Evolutionary conservation across 2,888 invertebrate genomes (phyloP), one percentile per base, ranked within the genome.

Genomic region (Hypercompe scribonia): DNA sequence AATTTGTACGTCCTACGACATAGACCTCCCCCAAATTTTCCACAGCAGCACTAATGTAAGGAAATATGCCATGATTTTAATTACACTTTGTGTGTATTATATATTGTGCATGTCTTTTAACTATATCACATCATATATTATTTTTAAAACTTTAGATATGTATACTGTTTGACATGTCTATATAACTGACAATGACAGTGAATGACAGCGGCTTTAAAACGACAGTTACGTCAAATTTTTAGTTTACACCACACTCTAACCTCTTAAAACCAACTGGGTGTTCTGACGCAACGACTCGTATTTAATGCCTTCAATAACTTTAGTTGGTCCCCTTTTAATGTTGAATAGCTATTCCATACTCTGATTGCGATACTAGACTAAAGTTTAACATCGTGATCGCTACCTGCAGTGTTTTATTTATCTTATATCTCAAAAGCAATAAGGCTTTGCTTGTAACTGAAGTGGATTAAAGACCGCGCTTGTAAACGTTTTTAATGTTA

Each of bases 281-380:
- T 86, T 86, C 87, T 85, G 76, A 81, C 76, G 87, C 84, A 85
- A 83, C 80, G 69, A 76, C 77, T 74, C 75, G 75, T 81, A 84
- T 75, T 78, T 85, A 86, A 86, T 86, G 79, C 75, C 75, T 76
- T 80, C 84, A 85, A 88, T 87, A 88, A 86, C 79, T 87, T 85
- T 79, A 82, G 80, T 82, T 83, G 73, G 79, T 72, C 82, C 75
- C 79, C 78, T 81, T 86, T 84, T 88, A 86, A 85, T 87, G 84
- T 80, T 76, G 86, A 82, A 75, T 75, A 81, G 77, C 85, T 81
- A 81, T 81, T 84, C 79, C 73, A 72, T 73, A 70, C 70, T 71
- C 50, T 77, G 78, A 74, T 81, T 79, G 81, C 81, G 33, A 75
- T 75, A 83, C 66, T 7, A n/a, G 71, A 65, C 65, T 81, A 81